Conservation (phyloP, 2,113 vertebrate genomes). For the Microcebus tavaratra region DNA sequence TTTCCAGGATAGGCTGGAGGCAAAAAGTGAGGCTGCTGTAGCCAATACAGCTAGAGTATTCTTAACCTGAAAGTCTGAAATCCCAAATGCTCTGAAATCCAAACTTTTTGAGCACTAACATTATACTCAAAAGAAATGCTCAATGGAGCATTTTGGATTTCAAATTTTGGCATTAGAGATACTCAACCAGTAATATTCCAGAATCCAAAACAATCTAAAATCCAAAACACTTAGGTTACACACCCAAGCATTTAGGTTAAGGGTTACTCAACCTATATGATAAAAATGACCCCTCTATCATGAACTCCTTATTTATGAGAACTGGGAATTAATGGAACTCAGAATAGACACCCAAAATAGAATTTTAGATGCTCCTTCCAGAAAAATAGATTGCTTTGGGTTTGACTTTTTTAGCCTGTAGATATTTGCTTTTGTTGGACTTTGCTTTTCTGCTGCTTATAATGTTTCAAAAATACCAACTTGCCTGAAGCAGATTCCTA, state of each 20-base stretch:
- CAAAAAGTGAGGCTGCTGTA: not conserved
- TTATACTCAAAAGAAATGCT: not conserved
- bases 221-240: not conserved
- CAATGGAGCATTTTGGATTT: not conserved
- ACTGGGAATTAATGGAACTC: conserved; percentile 9
- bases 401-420: conserved; percentile 15
- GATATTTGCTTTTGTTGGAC: conserved; percentile 5
- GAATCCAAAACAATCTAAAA: not conserved
- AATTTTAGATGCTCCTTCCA: not conserved
- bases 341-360: not conserved
- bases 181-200: not conserved
- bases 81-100: not conserved
- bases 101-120: not conserved
- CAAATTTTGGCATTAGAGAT: not conserved
- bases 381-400: not conserved
- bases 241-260: not conserved
- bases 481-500: conserved; percentile 16
- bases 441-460: conserved; percentile 8
- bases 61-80: not conserved
- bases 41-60: not conserved
- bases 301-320: not conserved
- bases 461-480: conserved; percentile 59
- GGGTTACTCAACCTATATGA: not conserved
- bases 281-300: not conserved
- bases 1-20: not conserved